Evolutionary conservation across 2,113 vertebrate species (phyloP).

Genomic region (Sterna hirundo): DNA sequence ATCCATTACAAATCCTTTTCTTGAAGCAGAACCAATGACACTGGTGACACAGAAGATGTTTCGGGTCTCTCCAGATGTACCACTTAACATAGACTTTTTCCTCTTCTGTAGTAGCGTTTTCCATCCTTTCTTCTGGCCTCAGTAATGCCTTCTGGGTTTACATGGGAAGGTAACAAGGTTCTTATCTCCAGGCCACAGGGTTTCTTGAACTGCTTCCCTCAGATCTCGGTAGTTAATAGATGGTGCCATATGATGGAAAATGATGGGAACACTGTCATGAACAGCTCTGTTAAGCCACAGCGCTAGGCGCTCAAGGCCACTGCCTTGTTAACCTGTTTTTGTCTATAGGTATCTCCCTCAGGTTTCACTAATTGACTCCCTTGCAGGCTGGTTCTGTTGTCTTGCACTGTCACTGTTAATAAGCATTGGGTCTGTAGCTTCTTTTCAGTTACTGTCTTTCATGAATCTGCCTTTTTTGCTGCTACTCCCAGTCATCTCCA

Average conservation of each 20-base stretch:
- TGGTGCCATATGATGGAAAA: background rate
- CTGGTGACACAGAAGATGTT: background rate
- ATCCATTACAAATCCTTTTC: background rate
- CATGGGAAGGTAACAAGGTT: background rate
- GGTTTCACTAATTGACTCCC: background rate
- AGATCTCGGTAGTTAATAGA: background rate
- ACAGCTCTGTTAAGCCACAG: background rate
- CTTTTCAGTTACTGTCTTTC: background rate
- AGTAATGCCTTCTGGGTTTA: background rate
- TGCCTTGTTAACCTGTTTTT: slow-evolving; percentile 10
- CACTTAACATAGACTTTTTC: background rate
- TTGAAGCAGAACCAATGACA: background rate
- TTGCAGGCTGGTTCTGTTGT: background rate
- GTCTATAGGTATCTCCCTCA: background rate
- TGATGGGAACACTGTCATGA: background rate
- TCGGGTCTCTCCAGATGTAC: background rate
- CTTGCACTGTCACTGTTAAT: background rate
- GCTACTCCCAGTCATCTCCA: background rate
- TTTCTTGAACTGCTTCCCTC: background rate
- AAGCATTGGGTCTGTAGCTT: background rate
- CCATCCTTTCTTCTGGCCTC: background rate
- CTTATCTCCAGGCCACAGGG: background rate
- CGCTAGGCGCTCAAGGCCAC: background rate
- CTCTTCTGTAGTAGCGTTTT: background rate
- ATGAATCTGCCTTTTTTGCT: background rate